Base-by-base conservation (phyloP, 2,888 invertebrate genomes). In the Cynaeus angustus region DNA sequence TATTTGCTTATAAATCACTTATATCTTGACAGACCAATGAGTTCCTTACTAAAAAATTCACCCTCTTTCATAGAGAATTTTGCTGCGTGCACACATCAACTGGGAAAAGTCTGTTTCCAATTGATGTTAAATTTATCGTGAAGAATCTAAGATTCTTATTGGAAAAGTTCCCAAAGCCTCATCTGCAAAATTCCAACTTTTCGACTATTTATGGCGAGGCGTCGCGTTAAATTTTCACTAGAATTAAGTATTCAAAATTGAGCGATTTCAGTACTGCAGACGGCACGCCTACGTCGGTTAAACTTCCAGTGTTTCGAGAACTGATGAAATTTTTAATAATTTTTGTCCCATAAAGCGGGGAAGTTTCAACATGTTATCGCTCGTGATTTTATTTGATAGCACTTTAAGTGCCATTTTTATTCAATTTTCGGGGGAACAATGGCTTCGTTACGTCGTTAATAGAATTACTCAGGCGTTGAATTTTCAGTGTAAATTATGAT, bases 1-100 rank as follows among this genome's bases (percentile, higher is more conserved):
- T 56, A 56, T 56, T 56, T 56, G 43, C 43, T 56, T 56, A 56
- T 56, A 56, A 56, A 56, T 56, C 56, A 56, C 43, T 56, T 56
- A 43, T 43, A 56, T 56, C 56, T 56, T 56, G 56, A 56, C 56
- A 56, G 21, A 55, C 16, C 21, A 41, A 43, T 26, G 33, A 37
- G 12, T 12, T 43, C 4, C 21, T 21, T 21, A 21, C 43, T 10
- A 43, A 12, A 43, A n/a, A 43, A 43, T 10, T 43, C 43, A 7
- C 16, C 41, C 33, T 38, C 55, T 38, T 55, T 38, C 21, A 38
- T 38, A 41, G 14, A 43, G 37, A 21, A 56, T 38, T 43, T 56
- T 16, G 55, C 37, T 38, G 38, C 16, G 55, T 16, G 55, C 55
- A 38, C 53, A 55, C 55, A 41, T 56, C 56, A 43, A n/a, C n/a